phyloP scores from a whole-genome alignment of 2,797 vertebrate species.

The Scleropages formosus region DNA sequence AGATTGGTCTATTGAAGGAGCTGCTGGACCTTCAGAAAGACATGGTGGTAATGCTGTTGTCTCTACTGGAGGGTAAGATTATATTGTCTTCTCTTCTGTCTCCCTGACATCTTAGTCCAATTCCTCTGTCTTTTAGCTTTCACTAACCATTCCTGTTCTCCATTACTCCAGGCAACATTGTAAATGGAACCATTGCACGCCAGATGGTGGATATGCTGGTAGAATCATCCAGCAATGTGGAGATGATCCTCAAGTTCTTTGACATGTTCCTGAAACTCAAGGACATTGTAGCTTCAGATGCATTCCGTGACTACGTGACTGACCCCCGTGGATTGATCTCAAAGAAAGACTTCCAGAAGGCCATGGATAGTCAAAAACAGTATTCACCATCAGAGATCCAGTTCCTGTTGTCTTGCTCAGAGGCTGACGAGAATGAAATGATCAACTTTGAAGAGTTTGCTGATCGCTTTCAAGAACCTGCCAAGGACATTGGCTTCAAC shows the following conservation, averaged over 20 bases:
- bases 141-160: neutral
- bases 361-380: slow-evolving; percentile 97
- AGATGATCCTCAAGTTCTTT: slow-evolving; percentile 99
- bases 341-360: slow-evolving; percentile 97
- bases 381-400: slow-evolving; percentile 87
- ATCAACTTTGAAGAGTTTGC: slow-evolving; percentile 93
- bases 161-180: slow-evolving; percentile 79
- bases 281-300: slow-evolving; percentile 91
- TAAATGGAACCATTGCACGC: slow-evolving; percentile 90
- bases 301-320: slow-evolving; percentile 87
- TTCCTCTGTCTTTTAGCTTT: neutral
- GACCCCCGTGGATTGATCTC: slow-evolving; percentile 94
- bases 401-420: slow-evolving; percentile 92
- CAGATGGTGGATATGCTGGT: slow-evolving; percentile 99
- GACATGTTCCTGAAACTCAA: slow-evolving; percentile 98
- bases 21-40: slow-evolving; percentile 93
- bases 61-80: slow-evolving; percentile 82
- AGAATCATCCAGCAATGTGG: slow-evolving; percentile 95
- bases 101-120: neutral
- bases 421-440: slow-evolving; percentile 97
- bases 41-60: slow-evolving; percentile 96
- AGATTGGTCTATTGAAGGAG: slow-evolving; percentile 89
- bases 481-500: slow-evolving; percentile 95
- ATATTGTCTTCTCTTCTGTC: neutral
- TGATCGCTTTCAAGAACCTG: slow-evolving; percentile 88